A percentile compares a stretch with the other conserved stretches of the same genome.
phyloP scores from a whole-genome alignment of 2,888 invertebrate genomes.

The Eledona agricola region DNA sequence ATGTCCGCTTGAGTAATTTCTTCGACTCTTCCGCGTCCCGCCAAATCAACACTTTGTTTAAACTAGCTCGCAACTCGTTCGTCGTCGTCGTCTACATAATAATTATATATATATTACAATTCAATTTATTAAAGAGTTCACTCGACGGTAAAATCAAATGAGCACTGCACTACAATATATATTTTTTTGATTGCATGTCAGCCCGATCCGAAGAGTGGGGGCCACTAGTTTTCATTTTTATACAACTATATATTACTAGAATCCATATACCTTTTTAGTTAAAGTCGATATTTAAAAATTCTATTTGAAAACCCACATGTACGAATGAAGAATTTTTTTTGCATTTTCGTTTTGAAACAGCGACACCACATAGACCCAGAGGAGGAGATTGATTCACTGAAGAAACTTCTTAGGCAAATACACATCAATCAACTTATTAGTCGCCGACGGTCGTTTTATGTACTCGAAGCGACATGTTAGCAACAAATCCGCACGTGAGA shows the following conservation, averaged over 20 bases:
- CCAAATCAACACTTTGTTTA: slow-evolving; percentile 55
- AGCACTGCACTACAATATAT: slow-evolving; percentile 58
- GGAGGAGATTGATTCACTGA: slow-evolving; percentile 34
- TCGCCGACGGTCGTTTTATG: slow-evolving; percentile 21
- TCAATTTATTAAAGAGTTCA: slow-evolving; percentile 57
- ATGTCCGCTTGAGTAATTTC: slow-evolving; percentile 33
- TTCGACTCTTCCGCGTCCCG: slow-evolving; percentile 20
- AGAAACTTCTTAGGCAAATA: slow-evolving; percentile 34
- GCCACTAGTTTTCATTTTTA: slow-evolving; percentile 52
- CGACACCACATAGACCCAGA: slow-evolving; percentile 48
- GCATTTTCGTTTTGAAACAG: slow-evolving; percentile 36
- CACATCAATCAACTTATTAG: slow-evolving; percentile 35
- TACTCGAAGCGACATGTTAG: slow-evolving; percentile 34
- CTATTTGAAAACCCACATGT: slow-evolving; percentile 56
- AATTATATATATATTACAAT: slow-evolving; percentile 53
- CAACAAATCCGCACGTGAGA: slow-evolving; percentile 31
- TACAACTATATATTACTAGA: slow-evolving; percentile 58
- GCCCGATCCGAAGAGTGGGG: slow-evolving; percentile 61
- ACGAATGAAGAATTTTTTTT: slow-evolving; percentile 50
- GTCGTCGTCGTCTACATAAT: no score
- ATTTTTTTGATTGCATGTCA: slow-evolving; percentile 47
- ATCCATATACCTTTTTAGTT: slow-evolving; percentile 59
- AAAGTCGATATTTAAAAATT: slow-evolving; percentile 50
- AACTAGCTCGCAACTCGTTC: slow-evolving; percentile 50
- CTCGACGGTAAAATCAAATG: slow-evolving; percentile 56